These are phyloP conservation scores for Callitettix versicolor DNA, from an alignment of 1,140 invertebrate species.

Conservation along the genomic window DNA sequence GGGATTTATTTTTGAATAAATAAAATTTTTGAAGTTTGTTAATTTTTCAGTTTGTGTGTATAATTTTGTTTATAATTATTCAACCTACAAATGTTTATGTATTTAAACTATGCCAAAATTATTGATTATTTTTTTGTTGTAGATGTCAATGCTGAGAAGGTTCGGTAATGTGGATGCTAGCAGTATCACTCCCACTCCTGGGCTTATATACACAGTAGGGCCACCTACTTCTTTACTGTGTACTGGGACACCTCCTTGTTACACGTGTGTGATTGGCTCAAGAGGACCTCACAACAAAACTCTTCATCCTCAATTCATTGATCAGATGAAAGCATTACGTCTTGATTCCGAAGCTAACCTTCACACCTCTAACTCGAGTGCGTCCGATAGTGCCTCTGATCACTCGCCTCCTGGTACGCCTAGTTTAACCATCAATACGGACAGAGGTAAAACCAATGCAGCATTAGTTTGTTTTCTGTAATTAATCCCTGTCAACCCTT, in stretches of 20 bases:
- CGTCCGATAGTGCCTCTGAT: slow-evolving; percentile 17
- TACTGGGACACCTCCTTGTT: not conserved
- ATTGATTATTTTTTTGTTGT: too few relatives aligned
- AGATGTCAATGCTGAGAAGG: slow-evolving; percentile 2
- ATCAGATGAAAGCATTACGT: slow-evolving; percentile 6
- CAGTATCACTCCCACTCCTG: not conserved
- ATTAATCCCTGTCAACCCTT: too few relatives aligned
- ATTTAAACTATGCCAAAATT: too few relatives aligned
- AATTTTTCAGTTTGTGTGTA: too few relatives aligned
- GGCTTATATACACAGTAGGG: not conserved
- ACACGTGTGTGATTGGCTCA: not conserved
- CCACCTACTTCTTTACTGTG: not conserved
- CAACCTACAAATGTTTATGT: too few relatives aligned
- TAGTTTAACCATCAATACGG: not conserved
- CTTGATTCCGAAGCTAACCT: slow-evolving; percentile 1
- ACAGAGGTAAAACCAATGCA: slow-evolving; percentile 5
- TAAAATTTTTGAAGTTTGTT: too few relatives aligned
- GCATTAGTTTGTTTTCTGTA: too few relatives aligned
- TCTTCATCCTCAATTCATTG: not conserved
- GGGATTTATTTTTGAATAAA: too few relatives aligned
- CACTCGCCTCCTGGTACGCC: slow-evolving; percentile 23
- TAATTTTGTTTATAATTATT: too few relatives aligned
- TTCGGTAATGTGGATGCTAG: not conserved
- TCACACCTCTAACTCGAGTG: slow-evolving; percentile 11
- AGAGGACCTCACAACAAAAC: not conserved